Base-by-base conservation (phyloP, 2,113 vertebrate species). In the Circaetus gallicus region DNA sequence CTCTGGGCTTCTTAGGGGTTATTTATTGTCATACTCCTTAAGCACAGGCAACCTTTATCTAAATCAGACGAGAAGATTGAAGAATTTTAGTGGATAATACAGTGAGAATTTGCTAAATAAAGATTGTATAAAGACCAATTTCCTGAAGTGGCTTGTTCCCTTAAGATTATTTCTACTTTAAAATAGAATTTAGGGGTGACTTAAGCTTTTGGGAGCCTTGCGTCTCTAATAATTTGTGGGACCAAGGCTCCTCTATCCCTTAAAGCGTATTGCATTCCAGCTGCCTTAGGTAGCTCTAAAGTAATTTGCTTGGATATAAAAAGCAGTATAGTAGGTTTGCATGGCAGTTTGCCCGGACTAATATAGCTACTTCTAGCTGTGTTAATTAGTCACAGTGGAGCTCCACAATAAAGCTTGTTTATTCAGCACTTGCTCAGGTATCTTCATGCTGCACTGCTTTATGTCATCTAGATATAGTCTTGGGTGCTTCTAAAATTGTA, bases 321-420 rank as follows among this genome's bases (percentile, higher is more conserved):
- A 93, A 82, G 29, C 78, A 73, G 66, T 53, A 58, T 19, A 90
- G 90, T 53, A 82, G 71, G 53, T 73, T 93, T 88, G 53, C 53
- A 56, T 95, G 96, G 96, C 96, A 93, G n/a, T 80, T 85, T 95
- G 93, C 96, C 96, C 1, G 0, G 87, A 93, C 92, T 94, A 95
- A 93, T 92, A 95, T 45, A 96, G 66, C 84, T 94, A 80, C 90
- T 85, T 94, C 93, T 94, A 76, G 78, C 91, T 94, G 78, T 88
- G 96, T 93, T 97, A 96, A 96, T 96, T 95, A 94, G 93, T 90
- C 96, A 95, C 96, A 92, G 58, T 13, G 62, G 93, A 96, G 78
- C 71, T 94, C 71, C 82, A 82, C 79, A 90, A 65, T 66, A 82
- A 84, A 80, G 82, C 40, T 82, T 96, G 95, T 96, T 96, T 97